phyloP scores from a whole-genome alignment of 64 coral and sea anemone species.

The Dendronephthya gigantea region DNA sequence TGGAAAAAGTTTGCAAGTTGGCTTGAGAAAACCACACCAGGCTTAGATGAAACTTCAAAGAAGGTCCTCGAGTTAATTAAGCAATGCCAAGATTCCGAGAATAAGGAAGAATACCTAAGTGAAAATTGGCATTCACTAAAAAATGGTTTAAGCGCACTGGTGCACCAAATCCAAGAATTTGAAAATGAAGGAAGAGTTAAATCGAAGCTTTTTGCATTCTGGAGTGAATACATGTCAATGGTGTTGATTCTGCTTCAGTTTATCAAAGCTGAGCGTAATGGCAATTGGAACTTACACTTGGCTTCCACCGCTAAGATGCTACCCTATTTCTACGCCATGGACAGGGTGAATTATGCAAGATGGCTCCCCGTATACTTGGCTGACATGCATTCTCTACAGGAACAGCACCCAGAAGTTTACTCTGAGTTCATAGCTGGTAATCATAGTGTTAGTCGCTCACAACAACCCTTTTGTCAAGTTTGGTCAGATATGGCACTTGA shows the following conservation, averaged over 20 bases:
- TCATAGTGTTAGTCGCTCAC: neutral
- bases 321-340: constrained; percentile 2
- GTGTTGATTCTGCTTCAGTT: neutral
- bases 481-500: constrained; percentile 8
- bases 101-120: neutral
- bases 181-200: neutral
- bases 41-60: neutral
- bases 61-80: neutral
- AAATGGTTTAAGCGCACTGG: neutral
- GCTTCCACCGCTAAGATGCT: neutral
- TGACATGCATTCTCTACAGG: neutral
- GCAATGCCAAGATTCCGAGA: neutral
- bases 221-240: neutral
- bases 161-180: neutral
- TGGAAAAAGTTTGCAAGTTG: neutral
- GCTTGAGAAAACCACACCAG: neutral
- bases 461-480: neutral
- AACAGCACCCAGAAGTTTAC: neutral
- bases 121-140: neutral
- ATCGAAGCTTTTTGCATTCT: neutral
- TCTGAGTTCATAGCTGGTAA: neutral
- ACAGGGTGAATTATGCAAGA: neutral
- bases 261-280: neutral
- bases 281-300: neutral
- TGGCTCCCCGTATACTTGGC: constrained; percentile 10